A percentile compares a stretch with the other conserved stretches of the same genome.
These are phyloP conservation scores for Hippocampus comes DNA, from an alignment of 2,113 vertebrate species.

Conservation along the genomic window DNA sequence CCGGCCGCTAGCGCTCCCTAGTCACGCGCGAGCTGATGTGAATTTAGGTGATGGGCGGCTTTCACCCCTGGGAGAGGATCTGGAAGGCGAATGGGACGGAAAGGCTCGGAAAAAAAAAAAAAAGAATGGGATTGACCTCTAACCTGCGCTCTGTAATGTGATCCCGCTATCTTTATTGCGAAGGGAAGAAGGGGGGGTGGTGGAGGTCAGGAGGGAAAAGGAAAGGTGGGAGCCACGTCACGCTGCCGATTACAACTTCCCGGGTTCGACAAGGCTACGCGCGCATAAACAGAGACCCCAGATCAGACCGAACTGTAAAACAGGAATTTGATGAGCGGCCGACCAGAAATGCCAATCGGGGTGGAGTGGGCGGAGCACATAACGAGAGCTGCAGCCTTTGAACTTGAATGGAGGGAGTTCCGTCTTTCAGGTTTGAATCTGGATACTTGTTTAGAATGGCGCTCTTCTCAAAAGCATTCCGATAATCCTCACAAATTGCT, in stretches of 20 bases:
- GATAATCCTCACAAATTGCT: too few species aligned
- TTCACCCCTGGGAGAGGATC: slow-evolving; percentile 61
- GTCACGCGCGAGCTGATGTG: slow-evolving; percentile 70
- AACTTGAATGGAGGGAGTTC: too few species aligned
- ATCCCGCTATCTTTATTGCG: slow-evolving; percentile 67
- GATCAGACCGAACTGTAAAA: neutral
- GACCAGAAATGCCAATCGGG: neutral
- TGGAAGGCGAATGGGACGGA: slow-evolving; percentile 28
- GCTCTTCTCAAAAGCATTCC: too few species aligned
- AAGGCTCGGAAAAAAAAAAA: slow-evolving; percentile 44
- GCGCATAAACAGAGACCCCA: neutral
- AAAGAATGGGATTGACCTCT: slow-evolving; percentile 66
- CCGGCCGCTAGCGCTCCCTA: slow-evolving; percentile 52
- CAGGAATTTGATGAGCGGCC: neutral
- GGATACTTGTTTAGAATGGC: too few species aligned
- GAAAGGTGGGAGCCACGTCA: slow-evolving; percentile 48
- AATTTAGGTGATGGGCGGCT: slow-evolving; percentile 60
- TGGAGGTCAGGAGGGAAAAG: slow-evolving; percentile 52
- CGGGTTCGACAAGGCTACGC: neutral
- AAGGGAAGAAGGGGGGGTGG: slow-evolving; percentile 36
- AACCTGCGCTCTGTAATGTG: slow-evolving; percentile 57
- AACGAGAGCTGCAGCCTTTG: too few species aligned
- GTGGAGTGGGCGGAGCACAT: too few species aligned
- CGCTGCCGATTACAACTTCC: slow-evolving; percentile 58
- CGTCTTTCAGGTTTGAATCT: too few species aligned